Evolutionary conservation across 2,797 vertebrate species (phyloP), one percentile per base, ranked within the genome.

Genomic region (Oryzias sinensis): DNA sequence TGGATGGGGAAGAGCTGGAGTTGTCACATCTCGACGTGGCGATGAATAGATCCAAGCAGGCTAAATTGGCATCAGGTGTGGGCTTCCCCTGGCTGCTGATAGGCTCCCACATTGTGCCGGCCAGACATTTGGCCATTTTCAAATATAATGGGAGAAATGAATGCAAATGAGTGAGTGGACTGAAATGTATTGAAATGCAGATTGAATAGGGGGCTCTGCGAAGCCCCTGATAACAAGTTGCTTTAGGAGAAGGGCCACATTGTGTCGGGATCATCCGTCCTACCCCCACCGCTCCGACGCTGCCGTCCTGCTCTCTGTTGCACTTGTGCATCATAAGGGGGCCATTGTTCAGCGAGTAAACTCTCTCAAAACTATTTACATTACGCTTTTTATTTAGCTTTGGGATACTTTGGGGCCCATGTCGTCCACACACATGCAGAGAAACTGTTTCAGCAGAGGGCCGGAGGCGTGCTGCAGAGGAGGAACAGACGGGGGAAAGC

Each of bases 151-250:
- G 96, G 87, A 98, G 95, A 96, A 99, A 99, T 98, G 94, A 96
- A 99, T 99, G 96, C 96, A 98, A 99, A 99, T 98, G 95, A 97
- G 96, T 89, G 92, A 95, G 94, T 93, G 94, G 94, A 95, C 94
- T 93, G 93, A 94, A 95, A 92, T 94, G 95, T 94, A 98, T 99
- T 99, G 98, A 96, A 97, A 99, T 98, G 96, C 96, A 99, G 97
- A 99, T 99, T 97, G 91, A 93, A 94, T 84, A 83, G 93, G 93
- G 91, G 92, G 92, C 93, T 95, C 93, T 96, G 93, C 87, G 91
- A 93, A 93, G 93, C 89, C 94, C 95, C 95, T 96, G 95, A 98
- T 98, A 98, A 98, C 95, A 96, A 96, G 95, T 96, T 94, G 89
- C 95, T 94, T 91, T 92, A 95, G 94, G 94, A 97, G 94, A 96